phyloP scores from a whole-genome alignment of 2,797 vertebrate species.

The Acestrorhynchus altus region DNA sequence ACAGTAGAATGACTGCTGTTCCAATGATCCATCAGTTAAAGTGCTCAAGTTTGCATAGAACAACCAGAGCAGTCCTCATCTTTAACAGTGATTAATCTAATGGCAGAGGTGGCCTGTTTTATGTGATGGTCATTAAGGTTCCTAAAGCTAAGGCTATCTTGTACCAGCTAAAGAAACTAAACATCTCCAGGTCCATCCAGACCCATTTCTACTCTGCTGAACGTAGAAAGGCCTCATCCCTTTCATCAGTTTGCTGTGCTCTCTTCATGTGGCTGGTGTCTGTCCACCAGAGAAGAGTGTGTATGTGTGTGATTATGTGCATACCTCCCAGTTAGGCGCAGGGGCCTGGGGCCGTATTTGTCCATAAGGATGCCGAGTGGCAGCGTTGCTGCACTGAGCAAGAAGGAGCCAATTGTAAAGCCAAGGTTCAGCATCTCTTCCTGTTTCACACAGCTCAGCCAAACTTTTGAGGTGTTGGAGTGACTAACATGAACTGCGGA shows the following conservation, averaged over 20 bases:
- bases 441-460: constrained; percentile 83
- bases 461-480: constrained; percentile 15
- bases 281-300: neutral
- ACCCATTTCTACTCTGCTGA: neutral
- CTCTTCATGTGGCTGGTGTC: no score
- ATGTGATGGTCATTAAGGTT: neutral
- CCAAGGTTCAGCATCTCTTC: constrained; percentile 91
- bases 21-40: constrained; percentile 1
- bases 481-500: constrained; percentile 50
- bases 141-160: neutral
- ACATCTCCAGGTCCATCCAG: neutral
- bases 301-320: neutral
- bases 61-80: neutral
- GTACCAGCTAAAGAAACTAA: neutral
- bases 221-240: no score
- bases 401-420: constrained; percentile 90
- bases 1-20: neutral
- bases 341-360: constrained; percentile 84
- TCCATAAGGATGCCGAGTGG: constrained; percentile 86
- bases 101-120: neutral
- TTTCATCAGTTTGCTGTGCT: no score
- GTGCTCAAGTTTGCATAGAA: neutral
- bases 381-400: constrained; percentile 89
- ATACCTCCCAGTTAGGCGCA: constrained; percentile 89
- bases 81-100: neutral